A percentile compares a stretch with the other conserved stretches of the same genome.
These are phyloP conservation scores for Okamejei kenojei DNA, from an alignment of 2,797 vertebrate genomes.

Conservation along the genomic window DNA sequence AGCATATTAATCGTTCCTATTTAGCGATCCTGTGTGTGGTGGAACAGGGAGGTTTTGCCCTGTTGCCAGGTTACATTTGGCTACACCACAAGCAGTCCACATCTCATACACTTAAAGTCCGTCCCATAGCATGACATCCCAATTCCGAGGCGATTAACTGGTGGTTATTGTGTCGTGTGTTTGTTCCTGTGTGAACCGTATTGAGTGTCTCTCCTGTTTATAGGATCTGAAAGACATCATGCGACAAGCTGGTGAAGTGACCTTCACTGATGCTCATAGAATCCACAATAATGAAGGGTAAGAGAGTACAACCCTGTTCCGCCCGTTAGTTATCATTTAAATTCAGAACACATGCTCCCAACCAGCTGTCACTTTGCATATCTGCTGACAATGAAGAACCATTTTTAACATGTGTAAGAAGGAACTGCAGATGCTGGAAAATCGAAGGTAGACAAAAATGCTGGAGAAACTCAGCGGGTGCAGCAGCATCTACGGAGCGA, in stretches of 20 bases:
- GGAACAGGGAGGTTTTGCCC: not conserved
- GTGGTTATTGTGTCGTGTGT: not conserved
- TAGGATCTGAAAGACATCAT: conserved; percentile 38
- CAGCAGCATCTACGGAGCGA: no score
- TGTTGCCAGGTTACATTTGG: not conserved
- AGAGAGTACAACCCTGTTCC: not conserved
- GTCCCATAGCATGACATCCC: conserved; percentile 32
- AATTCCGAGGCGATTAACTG: conserved; percentile 13
- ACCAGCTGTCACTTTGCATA: not conserved
- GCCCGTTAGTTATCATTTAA: not conserved
- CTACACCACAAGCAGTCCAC: not conserved
- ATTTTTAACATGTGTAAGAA: no score
- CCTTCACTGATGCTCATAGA: conserved; percentile 34
- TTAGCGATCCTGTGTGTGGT: not conserved
- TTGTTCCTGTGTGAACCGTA: not conserved
- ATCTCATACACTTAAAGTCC: not conserved
- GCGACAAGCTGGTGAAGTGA: conserved; percentile 36
- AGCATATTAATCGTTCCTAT: no score
- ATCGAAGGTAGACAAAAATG: no score
- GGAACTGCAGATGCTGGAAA: no score
- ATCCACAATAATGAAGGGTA: conserved; percentile 36
- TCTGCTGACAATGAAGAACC: no score
- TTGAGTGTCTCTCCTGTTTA: conserved; percentile 23
- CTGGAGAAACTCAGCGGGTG: no score
- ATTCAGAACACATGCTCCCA: not conserved